phyloP scores from a whole-genome alignment of 2,888 invertebrate species.

The Caenorhabditis zanzibari region DNA sequence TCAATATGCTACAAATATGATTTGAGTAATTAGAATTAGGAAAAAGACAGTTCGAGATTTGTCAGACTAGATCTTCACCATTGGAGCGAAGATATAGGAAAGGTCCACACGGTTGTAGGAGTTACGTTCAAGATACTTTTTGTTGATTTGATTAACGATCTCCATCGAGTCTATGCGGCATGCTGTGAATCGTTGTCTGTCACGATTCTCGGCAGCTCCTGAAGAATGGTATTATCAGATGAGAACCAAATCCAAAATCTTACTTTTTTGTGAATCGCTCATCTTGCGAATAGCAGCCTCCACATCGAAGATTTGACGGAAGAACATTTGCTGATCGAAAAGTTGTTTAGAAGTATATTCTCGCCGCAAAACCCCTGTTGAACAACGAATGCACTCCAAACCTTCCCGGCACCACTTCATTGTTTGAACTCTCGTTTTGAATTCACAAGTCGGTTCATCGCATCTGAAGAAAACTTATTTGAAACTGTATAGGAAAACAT shows the following conservation, averaged over 20 bases:
- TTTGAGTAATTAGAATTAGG: conserved; percentile 2
- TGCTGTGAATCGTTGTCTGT: conserved; percentile 35
- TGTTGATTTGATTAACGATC: conserved; percentile 44
- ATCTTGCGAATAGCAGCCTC: conserved; percentile 65
- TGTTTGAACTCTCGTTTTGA: conserved; percentile 59
- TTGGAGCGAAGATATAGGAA: conserved; percentile 74
- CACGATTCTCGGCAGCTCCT: conserved; percentile 38
- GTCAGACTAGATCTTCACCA: conserved; percentile 61
- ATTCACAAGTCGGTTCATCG: conserved; percentile 76
- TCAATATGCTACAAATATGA: conserved; percentile 46
- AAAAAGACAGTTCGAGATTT: conserved; percentile 1
- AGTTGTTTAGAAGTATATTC: conserved; percentile 76
- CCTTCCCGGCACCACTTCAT: conserved; percentile 73
- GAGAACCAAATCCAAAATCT: conserved; percentile 13
- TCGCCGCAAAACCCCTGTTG: conserved; percentile 73
- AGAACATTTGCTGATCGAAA: conserved; percentile 81
- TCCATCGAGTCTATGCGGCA: conserved; percentile 33
- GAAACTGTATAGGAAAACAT: neutral
- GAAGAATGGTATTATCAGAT: neutral
- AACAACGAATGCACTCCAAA: conserved; percentile 75
- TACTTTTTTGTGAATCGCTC: conserved; percentile 66
- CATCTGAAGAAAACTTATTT: conserved; percentile 65
- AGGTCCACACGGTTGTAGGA: conserved; percentile 75
- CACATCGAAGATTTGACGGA: conserved; percentile 73
- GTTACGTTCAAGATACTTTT: conserved; percentile 67